phyloP scores from a whole-genome alignment of 2,113 vertebrate genomes.

The Cisticola juncidis region DNA sequence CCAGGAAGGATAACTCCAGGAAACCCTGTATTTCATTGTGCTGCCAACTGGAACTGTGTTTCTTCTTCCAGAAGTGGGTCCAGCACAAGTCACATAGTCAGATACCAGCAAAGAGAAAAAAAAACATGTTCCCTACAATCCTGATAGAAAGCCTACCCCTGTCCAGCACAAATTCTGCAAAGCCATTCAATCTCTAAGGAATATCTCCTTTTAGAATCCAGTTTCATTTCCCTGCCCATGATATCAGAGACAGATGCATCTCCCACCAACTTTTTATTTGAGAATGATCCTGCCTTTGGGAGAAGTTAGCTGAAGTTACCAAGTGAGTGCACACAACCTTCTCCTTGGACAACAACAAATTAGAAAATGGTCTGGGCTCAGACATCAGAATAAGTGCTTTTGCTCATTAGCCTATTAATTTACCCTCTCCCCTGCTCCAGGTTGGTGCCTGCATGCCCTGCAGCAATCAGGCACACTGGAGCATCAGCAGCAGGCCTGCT shows the following conservation, averaged over 20 bases:
- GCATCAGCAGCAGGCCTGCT: background rate
- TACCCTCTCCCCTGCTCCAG: background rate
- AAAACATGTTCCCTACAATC: rapidly evolving
- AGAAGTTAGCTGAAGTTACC: background rate
- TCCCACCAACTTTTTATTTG: background rate
- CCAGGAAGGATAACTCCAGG: background rate
- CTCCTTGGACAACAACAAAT: background rate
- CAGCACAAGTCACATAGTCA: background rate
- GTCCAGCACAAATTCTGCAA: background rate
- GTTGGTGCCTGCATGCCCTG: background rate
- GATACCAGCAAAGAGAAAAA: background rate
- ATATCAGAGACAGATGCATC: background rate
- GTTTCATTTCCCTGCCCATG: background rate
- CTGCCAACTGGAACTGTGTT: background rate
- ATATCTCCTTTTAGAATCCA: background rate
- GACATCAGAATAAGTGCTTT: background rate
- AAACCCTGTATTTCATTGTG: background rate
- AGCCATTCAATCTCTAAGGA: background rate
- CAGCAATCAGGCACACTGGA: background rate
- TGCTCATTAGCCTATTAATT: background rate
- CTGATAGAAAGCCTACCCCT: background rate
- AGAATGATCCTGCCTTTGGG: background rate
- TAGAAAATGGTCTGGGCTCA: rapidly evolving
- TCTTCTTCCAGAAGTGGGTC: background rate
- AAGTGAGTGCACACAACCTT: background rate